Conservation (phyloP, 2,888 invertebrate species). For the Callyntrura sp. region DNA sequence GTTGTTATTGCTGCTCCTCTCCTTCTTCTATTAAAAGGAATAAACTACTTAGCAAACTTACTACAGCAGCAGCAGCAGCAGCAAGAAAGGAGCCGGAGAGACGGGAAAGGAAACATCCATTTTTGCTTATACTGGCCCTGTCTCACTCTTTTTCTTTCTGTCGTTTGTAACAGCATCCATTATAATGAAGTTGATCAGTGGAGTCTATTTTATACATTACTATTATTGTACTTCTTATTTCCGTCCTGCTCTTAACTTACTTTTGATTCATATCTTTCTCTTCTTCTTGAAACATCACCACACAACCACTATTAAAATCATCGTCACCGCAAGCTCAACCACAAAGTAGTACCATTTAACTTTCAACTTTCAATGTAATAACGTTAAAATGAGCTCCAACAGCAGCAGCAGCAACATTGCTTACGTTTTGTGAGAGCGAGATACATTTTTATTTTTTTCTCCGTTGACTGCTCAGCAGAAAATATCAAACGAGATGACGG, state of each 20-base stretch:
- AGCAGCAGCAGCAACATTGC: background rate
- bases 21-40: constrained; percentile 29
- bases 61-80: no score
- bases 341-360: constrained; percentile 34
- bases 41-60: background rate
- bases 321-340: background rate
- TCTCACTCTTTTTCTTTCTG: no score
- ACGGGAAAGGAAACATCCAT: no score
- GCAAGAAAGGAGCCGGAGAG: background rate
- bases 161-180: background rate
- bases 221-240: constrained; percentile 36
- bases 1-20: no score
- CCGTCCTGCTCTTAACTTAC: background rate
- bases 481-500: background rate
- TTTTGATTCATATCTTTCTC: constrained; percentile 56
- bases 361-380: constrained; percentile 23
- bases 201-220: constrained; percentile 8
- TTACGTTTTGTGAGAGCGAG: no score
- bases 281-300: background rate
- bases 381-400: background rate
- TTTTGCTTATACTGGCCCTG: no score
- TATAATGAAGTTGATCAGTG: constrained; percentile 47
- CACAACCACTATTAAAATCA: constrained; percentile 13
- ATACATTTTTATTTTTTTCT: background rate
- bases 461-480: constrained; percentile 71